phyloP scores from a whole-genome alignment of 2,113 vertebrate genomes.

The Pangasianodon gigas region DNA sequence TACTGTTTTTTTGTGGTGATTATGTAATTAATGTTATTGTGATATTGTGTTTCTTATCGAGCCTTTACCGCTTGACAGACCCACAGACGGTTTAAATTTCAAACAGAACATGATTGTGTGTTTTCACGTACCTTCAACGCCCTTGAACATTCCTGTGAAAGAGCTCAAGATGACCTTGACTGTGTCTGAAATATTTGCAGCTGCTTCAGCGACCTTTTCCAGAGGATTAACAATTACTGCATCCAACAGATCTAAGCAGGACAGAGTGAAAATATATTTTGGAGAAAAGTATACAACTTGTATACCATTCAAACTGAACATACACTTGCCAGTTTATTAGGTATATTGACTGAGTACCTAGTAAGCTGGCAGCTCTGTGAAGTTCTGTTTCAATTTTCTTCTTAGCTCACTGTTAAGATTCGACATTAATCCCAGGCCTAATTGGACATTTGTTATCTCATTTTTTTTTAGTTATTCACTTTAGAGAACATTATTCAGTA shows the following conservation, averaged over 20 bases:
- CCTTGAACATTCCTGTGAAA: slow-evolving; percentile 30
- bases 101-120: no score
- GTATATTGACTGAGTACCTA: background rate
- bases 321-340: background rate
- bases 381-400: background rate
- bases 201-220: slow-evolving; percentile 31
- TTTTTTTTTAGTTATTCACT: no score
- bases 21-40: background rate
- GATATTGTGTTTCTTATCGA: background rate
- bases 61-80: background rate
- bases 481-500: no score
- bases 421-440: background rate
- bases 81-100: background rate
- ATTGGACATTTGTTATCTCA: no score
- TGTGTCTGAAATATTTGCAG: slow-evolving; percentile 16
- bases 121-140: slow-evolving; percentile 33
- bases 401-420: background rate
- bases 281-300: background rate
- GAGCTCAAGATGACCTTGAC: background rate
- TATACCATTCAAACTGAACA: background rate
- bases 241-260: slow-evolving; percentile 15
- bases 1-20: background rate
- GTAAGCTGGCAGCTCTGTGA: background rate
- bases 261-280: background rate
- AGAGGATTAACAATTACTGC: slow-evolving; percentile 17